A percentile compares a stretch with the other conserved stretches of the same genome.
Evolutionary conservation across 2,797 vertebrate species (phyloP).

Genomic region (Petrocephalus schoutedeni): DNA sequence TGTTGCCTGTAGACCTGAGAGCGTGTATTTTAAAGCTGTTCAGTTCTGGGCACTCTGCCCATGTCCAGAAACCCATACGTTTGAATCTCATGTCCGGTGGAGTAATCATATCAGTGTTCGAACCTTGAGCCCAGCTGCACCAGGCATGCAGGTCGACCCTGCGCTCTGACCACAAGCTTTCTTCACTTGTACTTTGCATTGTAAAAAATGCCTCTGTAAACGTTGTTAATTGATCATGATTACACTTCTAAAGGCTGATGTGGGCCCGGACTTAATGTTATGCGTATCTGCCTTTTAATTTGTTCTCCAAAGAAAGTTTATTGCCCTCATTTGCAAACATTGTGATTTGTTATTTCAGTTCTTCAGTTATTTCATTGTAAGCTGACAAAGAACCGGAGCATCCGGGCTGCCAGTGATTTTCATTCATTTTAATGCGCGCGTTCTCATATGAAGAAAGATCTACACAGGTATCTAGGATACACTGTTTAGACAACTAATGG

Average conservation of each 20-base stretch:
- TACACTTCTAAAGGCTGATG: neutral
- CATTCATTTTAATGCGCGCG: neutral
- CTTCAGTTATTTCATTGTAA: neutral
- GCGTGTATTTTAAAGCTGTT: neutral
- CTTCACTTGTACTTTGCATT: neutral
- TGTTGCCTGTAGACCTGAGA: neutral
- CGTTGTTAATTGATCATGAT: neutral
- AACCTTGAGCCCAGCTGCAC: neutral
- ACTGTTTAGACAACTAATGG: neutral
- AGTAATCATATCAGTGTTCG: neutral
- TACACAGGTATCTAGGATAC: neutral
- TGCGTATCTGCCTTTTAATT: neutral
- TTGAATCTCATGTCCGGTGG: neutral
- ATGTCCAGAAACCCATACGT: neutral
- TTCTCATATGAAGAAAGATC: neutral
- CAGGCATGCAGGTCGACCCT: neutral
- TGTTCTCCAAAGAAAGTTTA: neutral
- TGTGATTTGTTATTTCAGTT: neutral
- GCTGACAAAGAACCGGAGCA: neutral
- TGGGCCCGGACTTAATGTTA: neutral
- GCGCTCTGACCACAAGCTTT: neutral
- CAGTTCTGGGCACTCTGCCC: neutral
- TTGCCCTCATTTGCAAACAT: neutral
- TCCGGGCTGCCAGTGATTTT: neutral
- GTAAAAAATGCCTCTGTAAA: neutral